These are phyloP conservation scores for Antechinus flavipes DNA, from an alignment of 2,113 vertebrate genomes.

Conservation along the genomic window DNA sequence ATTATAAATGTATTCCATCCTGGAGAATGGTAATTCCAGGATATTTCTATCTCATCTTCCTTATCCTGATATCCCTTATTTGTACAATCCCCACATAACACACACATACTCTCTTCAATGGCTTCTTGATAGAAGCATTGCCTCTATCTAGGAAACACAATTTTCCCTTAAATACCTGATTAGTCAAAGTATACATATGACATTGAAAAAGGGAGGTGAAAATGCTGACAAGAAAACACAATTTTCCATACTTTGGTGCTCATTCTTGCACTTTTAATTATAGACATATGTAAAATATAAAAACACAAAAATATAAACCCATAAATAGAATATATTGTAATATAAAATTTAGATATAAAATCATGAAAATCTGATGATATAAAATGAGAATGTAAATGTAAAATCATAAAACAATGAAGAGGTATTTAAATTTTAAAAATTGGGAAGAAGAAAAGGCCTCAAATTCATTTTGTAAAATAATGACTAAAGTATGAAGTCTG, in stretches of 20 bases:
- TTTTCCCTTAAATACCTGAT: background rate
- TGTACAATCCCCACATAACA: background rate
- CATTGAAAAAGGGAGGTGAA: background rate
- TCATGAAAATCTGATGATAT: too few relatives aligned
- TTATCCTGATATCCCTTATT: background rate
- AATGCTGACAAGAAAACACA: background rate
- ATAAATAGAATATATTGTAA: too few relatives aligned
- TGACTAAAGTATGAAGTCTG: background rate
- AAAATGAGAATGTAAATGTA: background rate
- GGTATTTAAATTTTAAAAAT: background rate
- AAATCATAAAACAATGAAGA: background rate
- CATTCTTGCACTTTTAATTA: background rate
- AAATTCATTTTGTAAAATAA: background rate
- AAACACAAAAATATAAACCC: background rate
- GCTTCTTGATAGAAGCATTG: background rate
- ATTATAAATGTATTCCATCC: constrained; percentile 8
- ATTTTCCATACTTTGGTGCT: background rate
- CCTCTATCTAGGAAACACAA: background rate
- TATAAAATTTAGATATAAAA: too few relatives aligned
- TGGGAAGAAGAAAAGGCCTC: background rate
- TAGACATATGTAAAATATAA: background rate
- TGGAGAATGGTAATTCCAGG: background rate
- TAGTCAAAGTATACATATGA: background rate
- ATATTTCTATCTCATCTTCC: background rate
- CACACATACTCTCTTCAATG: background rate